Evolutionary conservation across 2,888 invertebrate genomes (phyloP), one percentile per base, ranked within the genome.

Genomic region (Leucoptera coffeella): DNA sequence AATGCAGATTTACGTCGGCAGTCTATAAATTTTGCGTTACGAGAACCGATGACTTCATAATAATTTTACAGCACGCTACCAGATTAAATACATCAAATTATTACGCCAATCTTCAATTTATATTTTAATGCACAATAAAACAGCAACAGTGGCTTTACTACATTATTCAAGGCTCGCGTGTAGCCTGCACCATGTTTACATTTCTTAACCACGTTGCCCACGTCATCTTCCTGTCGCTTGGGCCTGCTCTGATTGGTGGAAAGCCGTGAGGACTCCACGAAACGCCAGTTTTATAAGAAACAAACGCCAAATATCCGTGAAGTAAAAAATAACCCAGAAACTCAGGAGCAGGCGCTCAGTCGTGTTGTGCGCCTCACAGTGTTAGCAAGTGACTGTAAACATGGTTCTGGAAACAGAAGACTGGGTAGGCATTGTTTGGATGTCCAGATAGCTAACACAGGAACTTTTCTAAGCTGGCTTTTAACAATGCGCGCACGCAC

Each of bases 351-450:
- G 41, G 50, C 39, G 46, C 47, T 45, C 67, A 69, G 67, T 69
- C 67, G 67, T 69, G 67, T 67, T 67, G 67, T 69, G 67, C 64
- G 65, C 65, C 67, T 67, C 67, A 60, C 45, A 64, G 67, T 67
- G 67, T 50, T 64, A 62, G 61, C 67, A 50, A 64, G 69, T 69
- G 65, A 62, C 50, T 57, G 54, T 46, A 50, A 62, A 55, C 52
- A 69, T 69, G 69, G 67, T 50, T 61, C 60, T 67, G 57, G 65
- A 67, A 42, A 64, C 67, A 38, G 57, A 64, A 64, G 67, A 69
- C 52, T 69, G 67, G 67, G 69, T 69, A 58, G 58, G 69, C 62
- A 12, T 14, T 1, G 4, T 26, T 3, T 20, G 3, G n/a, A n/a
- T 7, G n/a, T n/a, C n/a, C n/a, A n/a, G n/a, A n/a, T n/a, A n/a